Evolutionary conservation across 2,888 invertebrate species (phyloP).

Genomic region (Drosophila nigritarsus): DNA sequence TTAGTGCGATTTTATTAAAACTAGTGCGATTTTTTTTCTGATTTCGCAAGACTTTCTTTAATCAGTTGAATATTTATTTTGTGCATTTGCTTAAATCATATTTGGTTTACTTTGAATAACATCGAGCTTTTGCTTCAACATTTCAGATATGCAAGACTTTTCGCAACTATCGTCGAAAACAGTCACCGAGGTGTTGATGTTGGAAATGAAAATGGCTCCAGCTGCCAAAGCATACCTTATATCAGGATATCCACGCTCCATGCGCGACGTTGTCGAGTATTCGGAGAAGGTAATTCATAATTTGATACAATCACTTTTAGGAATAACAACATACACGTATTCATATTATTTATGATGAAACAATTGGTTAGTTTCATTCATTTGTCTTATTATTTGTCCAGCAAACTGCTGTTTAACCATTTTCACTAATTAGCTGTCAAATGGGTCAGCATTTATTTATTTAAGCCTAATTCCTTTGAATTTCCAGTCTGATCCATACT

Average conservation of each 20-base stretch:
- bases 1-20: background rate
- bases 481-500: constrained; percentile 44
- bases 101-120: background rate
- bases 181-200: constrained; percentile 94
- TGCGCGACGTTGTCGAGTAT: constrained; percentile 96
- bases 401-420: constrained; percentile 65
- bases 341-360: constrained; percentile 46
- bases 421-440: constrained; percentile 74
- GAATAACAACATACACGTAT: background rate
- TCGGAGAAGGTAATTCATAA: constrained; percentile 90
- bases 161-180: constrained; percentile 93
- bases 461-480: constrained; percentile 54
- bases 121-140: too few relatives aligned
- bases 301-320: background rate
- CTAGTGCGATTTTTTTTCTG: background rate
- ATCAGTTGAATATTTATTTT: background rate
- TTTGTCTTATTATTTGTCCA: constrained; percentile 48
- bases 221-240: constrained; percentile 94
- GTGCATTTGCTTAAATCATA: background rate
- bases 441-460: constrained; percentile 60
- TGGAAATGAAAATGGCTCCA: constrained; percentile 97
- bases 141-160: constrained; percentile 94
- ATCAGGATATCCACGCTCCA: constrained; percentile 95
- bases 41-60: background rate
- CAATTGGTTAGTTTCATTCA: constrained; percentile 21